These are phyloP conservation scores for Plumapathes pennacea DNA, from an alignment of 92 coral and sea anemone species.

Conservation along the genomic window DNA sequence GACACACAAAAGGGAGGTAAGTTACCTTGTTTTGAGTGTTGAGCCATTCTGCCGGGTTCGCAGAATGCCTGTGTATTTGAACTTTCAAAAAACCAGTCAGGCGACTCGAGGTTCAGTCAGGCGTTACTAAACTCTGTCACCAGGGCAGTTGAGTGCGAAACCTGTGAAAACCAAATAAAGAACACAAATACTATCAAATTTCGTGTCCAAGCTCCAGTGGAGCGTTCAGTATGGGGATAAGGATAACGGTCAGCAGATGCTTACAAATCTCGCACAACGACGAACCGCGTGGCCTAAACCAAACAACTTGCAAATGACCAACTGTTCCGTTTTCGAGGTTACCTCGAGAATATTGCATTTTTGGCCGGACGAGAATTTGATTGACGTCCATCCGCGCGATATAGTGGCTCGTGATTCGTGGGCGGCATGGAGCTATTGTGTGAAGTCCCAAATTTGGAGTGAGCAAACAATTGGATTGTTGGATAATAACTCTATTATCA, in stretches of 20 bases:
- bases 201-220: conserved; percentile 80
- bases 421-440: too few relatives aligned
- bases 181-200: conserved; percentile 92
- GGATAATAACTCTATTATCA: too few relatives aligned
- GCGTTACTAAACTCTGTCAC: conserved; percentile 99
- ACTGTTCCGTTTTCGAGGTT: conserved; percentile 32
- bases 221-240: conserved; percentile 56
- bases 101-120: conserved; percentile 97
- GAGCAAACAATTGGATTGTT: too few relatives aligned
- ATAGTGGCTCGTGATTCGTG: too few relatives aligned
- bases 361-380: conserved; percentile 24
- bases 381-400: too few relatives aligned
- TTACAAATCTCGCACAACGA: conserved; percentile 27
- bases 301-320: conserved; percentile 42
- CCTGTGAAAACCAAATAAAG: conserved; percentile 97
- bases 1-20: conserved; percentile 12
- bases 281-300: conserved; percentile 49
- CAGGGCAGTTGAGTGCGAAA: conserved; percentile 88
- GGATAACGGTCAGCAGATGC: not conserved
- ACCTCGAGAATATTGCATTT: conserved; percentile 29
- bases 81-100: conserved; percentile 99
- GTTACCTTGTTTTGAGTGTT: conserved; percentile 73
- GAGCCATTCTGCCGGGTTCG: conserved; percentile 76
- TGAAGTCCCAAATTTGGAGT: too few relatives aligned
- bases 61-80: conserved; percentile 73